Evolutionary conservation across 2,113 vertebrate species (phyloP).

Genomic region (Nerophis ophidion): DNA sequence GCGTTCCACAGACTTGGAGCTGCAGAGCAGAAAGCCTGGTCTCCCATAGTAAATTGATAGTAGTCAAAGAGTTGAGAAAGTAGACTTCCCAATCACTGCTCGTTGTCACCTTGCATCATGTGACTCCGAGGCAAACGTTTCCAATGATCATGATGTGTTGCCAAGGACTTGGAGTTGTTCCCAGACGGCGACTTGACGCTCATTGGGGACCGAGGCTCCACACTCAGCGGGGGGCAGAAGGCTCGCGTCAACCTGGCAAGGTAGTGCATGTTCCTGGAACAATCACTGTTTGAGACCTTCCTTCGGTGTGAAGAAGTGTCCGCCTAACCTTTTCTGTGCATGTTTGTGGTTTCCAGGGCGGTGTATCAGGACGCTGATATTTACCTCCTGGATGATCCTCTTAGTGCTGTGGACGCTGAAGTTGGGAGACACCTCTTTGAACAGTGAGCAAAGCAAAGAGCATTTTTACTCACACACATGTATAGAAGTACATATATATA

Average conservation of each 20-base stretch:
- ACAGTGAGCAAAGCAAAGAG: slow-evolving; percentile 60
- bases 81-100: background rate
- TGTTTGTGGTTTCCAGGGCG: slow-evolving; percentile 67
- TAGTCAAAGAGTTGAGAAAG: no score
- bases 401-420: slow-evolving; percentile 93
- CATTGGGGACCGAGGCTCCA: slow-evolving; percentile 87
- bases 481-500: no score
- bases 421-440: slow-evolving; percentile 91
- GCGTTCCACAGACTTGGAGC: no score
- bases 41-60: no score
- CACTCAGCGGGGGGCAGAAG: slow-evolving; percentile 88
- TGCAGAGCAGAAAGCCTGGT: no score
- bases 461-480: no score
- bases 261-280: slow-evolving; percentile 31
- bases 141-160: background rate
- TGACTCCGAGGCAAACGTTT: background rate
- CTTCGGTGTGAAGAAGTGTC: background rate
- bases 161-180: slow-evolving; percentile 81
- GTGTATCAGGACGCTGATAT: slow-evolving; percentile 94
- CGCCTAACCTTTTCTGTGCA: background rate
- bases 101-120: no score
- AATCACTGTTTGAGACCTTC: background rate
- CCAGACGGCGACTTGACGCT: slow-evolving; percentile 81
- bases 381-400: slow-evolving; percentile 91
- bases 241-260: slow-evolving; percentile 87